These are phyloP conservation scores for Pelobates cultripes DNA, from an alignment of 2,797 vertebrate genomes.

Conservation along the genomic window DNA sequence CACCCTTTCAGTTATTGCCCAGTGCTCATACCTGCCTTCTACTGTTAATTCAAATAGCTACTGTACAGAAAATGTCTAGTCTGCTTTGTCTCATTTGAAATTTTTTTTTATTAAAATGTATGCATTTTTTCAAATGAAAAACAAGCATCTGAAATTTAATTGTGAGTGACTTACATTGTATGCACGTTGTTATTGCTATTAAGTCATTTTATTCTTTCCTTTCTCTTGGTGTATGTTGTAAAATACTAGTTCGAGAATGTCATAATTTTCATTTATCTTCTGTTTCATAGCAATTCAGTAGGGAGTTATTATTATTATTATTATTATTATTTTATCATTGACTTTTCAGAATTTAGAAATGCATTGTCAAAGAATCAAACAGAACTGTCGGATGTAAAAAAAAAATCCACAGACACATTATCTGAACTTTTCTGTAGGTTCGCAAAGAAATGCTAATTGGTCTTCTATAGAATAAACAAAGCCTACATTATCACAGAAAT, in stretches of 20 bases:
- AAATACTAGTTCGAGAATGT: neutral
- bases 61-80: too few relatives aligned
- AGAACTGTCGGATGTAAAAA: neutral
- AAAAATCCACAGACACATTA: neutral
- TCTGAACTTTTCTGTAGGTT: neutral
- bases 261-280: constrained; percentile 1
- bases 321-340: neutral
- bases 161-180: neutral
- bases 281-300: neutral
- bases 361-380: neutral
- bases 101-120: too few relatives aligned
- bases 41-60: too few relatives aligned
- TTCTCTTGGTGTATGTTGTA: neutral
- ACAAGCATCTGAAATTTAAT: neutral
- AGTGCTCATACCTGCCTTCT: too few relatives aligned
- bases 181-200: neutral
- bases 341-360: neutral
- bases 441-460: constrained; percentile 14
- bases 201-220: neutral
- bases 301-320: neutral
- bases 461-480: constrained; percentile 2
- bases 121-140: neutral
- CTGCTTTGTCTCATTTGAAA: too few relatives aligned
- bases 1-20: too few relatives aligned
- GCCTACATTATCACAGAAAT: constrained; percentile 17